Conservation (phyloP, 2,797 vertebrate genomes). For the Hirundo rustica region DNA sequence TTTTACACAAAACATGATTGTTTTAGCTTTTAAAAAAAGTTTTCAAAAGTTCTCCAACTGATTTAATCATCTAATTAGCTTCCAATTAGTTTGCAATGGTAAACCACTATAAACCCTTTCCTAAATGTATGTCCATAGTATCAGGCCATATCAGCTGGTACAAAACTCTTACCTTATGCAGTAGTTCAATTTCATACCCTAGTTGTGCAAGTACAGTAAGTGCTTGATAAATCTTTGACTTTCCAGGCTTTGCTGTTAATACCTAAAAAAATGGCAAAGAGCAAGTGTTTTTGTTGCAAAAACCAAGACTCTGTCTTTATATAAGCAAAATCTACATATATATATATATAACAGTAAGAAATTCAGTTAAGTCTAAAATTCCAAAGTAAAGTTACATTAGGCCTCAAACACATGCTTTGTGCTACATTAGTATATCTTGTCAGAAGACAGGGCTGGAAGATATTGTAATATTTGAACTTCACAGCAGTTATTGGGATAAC, state of each 20-base stretch:
- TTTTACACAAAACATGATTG: neutral
- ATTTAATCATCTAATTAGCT: neutral
- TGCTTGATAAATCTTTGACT: slow-evolving; percentile 79
- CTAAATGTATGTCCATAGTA: neutral
- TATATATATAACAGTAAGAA: neutral
- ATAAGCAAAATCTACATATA: neutral
- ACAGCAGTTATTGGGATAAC: neutral
- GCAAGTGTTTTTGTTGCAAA: neutral
- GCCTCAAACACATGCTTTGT: neutral
- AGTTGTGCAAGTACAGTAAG: slow-evolving; percentile 85
- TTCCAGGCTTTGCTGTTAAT: slow-evolving; percentile 76
- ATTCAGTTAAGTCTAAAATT: neutral
- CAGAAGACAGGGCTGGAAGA: neutral
- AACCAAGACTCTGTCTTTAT: neutral
- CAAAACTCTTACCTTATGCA: slow-evolving; percentile 83
- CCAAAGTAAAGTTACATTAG: neutral
- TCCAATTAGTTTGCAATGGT: neutral
- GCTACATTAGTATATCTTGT: neutral
- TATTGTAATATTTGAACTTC: neutral
- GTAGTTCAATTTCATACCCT: slow-evolving; percentile 86
- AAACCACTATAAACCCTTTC: neutral
- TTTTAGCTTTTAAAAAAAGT: neutral
- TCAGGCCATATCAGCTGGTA: neutral
- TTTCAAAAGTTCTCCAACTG: neutral
- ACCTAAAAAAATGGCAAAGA: slow-evolving; percentile 76